Conservation (phyloP, 1,140 invertebrate species). For the Reticulitermes speratus region DNA sequence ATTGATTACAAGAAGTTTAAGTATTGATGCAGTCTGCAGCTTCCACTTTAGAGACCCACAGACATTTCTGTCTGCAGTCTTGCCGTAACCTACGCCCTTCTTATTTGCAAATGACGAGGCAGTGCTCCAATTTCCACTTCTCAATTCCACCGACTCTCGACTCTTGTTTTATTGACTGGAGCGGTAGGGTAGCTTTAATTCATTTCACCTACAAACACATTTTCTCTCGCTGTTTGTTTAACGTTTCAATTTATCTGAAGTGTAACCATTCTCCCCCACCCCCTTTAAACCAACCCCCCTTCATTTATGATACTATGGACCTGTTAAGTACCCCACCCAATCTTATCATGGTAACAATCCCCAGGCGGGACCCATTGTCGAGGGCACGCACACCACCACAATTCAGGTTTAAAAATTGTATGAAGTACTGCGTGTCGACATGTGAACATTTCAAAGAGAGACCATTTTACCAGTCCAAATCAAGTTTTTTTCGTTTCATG, state of each 20-base stretch:
- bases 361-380: neutral
- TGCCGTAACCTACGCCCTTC: no score
- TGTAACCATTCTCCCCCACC: neutral
- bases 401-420: no score
- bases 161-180: neutral
- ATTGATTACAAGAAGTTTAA: no score
- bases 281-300: no score
- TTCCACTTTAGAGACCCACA: no score
- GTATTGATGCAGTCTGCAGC: no score
- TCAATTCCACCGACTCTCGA: no score
- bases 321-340: neutral
- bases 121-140: no score
- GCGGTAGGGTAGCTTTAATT: neutral
- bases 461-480: neutral
- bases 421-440: neutral
- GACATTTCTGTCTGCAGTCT: no score
- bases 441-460: neutral
- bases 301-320: no score
- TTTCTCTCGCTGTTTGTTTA: neutral
- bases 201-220: slow-evolving; percentile 11
- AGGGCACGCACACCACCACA: neutral
- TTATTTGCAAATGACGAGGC: no score
- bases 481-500: neutral
- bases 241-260: slow-evolving; percentile 14
- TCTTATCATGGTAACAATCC: neutral